Percentiles rank a stretch among this genome's conserved stretches.
Conservation (phyloP, 30 jellyfish, hydroid and myxozoan species). For the Chrysaora quinquecirrha region DNA sequence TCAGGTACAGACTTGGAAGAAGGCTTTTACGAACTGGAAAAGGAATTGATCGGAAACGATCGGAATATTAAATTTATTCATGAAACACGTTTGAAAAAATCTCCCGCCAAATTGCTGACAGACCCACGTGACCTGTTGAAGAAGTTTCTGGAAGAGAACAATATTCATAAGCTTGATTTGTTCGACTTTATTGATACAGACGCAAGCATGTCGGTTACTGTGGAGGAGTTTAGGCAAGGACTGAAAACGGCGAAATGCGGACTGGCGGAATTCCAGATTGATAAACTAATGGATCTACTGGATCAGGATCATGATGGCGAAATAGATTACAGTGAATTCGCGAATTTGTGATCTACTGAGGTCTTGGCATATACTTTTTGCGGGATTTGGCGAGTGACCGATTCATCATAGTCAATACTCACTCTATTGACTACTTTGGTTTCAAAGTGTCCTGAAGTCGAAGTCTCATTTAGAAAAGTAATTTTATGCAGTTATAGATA, state of each 20-base stretch:
- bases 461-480: no score
- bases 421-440: no score
- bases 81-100: slow-evolving; percentile 37
- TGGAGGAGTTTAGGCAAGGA: slow-evolving; percentile 63
- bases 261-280: slow-evolving; percentile 67
- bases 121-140: slow-evolving; percentile 63
- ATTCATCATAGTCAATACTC: no score
- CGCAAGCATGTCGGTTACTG: slow-evolving; percentile 65
- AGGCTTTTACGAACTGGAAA: slow-evolving; percentile 28
- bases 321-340: slow-evolving; percentile 65
- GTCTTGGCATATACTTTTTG: no score
- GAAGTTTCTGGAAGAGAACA: slow-evolving; percentile 46
- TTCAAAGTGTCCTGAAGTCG: no score
- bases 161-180: slow-evolving; percentile 63
- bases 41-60: neutral
- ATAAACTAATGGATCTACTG: slow-evolving; percentile 49
- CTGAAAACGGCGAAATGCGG: slow-evolving; percentile 67
- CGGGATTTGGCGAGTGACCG: no score
- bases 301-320: slow-evolving; percentile 73
- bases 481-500: no score
- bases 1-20: slow-evolving; percentile 48
- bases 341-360: slow-evolving; percentile 44
- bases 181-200: slow-evolving; percentile 63
- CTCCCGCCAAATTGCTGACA: slow-evolving; percentile 11
- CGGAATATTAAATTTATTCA: slow-evolving; percentile 45